Base-by-base conservation (phyloP, 2,888 invertebrate genomes). In the Pseudococcus viburni region DNA sequence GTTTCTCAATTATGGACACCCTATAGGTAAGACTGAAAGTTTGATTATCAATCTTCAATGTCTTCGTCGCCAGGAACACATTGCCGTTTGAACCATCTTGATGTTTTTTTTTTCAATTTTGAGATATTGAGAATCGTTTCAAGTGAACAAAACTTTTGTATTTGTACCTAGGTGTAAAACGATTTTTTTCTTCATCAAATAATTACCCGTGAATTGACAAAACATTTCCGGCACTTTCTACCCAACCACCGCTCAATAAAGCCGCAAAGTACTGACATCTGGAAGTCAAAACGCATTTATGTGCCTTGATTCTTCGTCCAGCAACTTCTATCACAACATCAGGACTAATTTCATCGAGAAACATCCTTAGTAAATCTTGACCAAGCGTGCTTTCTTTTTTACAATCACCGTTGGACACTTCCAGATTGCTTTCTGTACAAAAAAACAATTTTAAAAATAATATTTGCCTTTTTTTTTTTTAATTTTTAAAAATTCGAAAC, bases 221-320 rank as follows among this genome's bases (percentile, higher is more conserved):
- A 5, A 96, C 94, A 91, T 97, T 96, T 73, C 95, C 95, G 89
- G 95, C 94, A 91, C 93, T 94, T 91, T 97, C 96, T 42, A 95
- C 94, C 94, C 96, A 96, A 89, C 96, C 95, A 0, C 97, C 97
- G 90, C 96, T 96, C 46, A 98, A 92, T 92, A 98, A 95, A 22
- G 96, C 97, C 11, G 97, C 97, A 92, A 98, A 98, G 92, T 98
- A 98, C 91, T 96, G 96, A 91, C 98, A 98, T 88, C 98, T 93
- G 17, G 97, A 97, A 86, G 97, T 95, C 89, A 98, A 92, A 91
- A 98, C 96, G 91, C 98, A 98, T 92, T 97, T 97, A 91, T 98
- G 98, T 0, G 98, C 98, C 91, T 95, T 95, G 85, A 98, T 95
- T 86, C 95, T 94, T 85, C 95, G 94, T 0, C 96, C 97, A 73